Conservation (phyloP, 1,140 invertebrate species). For the Artemia franciscana region DNA sequence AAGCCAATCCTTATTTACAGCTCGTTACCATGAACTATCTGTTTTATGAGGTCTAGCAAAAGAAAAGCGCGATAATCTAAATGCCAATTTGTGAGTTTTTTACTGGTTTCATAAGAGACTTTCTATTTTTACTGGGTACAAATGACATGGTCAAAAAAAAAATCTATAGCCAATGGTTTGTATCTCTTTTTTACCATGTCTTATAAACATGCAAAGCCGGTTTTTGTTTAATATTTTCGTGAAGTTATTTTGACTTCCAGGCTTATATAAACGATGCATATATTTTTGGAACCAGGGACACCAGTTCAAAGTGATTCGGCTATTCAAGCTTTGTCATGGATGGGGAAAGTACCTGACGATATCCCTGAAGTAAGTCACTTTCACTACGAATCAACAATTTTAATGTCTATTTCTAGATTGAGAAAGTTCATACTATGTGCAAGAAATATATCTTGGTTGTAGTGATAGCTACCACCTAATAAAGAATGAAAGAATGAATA, state of each 20-base stretch:
- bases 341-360: conserved; percentile 9
- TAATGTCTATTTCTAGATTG: not conserved
- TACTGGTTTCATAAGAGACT: not conserved
- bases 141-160: not conserved
- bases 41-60: too few species aligned
- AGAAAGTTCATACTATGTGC: not conserved
- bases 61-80: too few species aligned
- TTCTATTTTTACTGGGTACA: not conserved
- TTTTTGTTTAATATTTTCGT: not conserved
- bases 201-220: not conserved
- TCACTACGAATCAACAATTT: not conserved
- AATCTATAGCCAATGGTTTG: not conserved
- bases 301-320: conserved; percentile 7
- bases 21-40: too few species aligned
- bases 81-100: not conserved
- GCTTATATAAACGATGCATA: not conserved
- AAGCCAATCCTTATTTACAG: too few species aligned
- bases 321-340: conserved; percentile 9
- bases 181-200: not conserved
- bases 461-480: too few species aligned
- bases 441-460: not conserved
- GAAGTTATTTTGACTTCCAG: not conserved
- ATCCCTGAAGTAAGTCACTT: conserved; percentile 6
- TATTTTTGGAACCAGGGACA: not conserved
- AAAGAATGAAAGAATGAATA: not conserved